A percentile compares a stretch with the other conserved stretches of the same genome.
Conservation (phyloP, 2,797 vertebrate species). For the Anguilla obscura region DNA sequence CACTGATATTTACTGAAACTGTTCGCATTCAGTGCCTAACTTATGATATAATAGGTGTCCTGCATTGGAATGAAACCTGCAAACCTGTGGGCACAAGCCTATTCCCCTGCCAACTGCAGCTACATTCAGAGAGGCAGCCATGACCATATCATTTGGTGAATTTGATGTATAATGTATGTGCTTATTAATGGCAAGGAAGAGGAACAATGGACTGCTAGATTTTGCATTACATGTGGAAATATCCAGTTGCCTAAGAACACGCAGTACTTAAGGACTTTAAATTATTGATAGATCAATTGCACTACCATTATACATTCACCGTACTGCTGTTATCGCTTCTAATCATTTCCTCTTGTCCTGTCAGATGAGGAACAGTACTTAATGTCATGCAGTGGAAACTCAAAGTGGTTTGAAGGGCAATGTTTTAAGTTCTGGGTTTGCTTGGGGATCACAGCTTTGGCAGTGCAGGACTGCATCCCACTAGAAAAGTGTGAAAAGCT, state of each 20-base stretch:
- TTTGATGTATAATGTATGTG: background rate
- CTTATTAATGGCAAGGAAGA: background rate
- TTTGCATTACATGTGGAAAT: background rate
- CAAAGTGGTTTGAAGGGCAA: background rate
- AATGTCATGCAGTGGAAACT: slow-evolving; percentile 1
- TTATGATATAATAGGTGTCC: background rate
- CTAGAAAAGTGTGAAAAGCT: background rate
- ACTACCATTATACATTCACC: background rate
- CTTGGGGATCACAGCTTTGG: background rate
- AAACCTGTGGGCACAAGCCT: background rate
- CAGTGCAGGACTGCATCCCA: background rate
- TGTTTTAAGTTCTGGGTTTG: background rate
- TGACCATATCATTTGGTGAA: background rate
- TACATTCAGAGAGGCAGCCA: background rate
- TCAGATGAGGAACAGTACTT: slow-evolving; percentile 8
- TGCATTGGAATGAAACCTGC: background rate
- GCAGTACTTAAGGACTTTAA: background rate
- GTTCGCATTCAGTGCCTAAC: background rate
- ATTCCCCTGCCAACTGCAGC: background rate
- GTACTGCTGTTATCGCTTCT: slow-evolving; percentile 13
- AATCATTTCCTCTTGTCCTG: slow-evolving; percentile 6
- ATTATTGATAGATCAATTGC: background rate
- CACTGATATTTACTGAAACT: background rate
- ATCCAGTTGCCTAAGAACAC: background rate
- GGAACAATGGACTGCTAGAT: background rate